Evolutionary conservation across 2,888 invertebrate genomes (phyloP).

Genomic region (Griposia aprilina): DNA sequence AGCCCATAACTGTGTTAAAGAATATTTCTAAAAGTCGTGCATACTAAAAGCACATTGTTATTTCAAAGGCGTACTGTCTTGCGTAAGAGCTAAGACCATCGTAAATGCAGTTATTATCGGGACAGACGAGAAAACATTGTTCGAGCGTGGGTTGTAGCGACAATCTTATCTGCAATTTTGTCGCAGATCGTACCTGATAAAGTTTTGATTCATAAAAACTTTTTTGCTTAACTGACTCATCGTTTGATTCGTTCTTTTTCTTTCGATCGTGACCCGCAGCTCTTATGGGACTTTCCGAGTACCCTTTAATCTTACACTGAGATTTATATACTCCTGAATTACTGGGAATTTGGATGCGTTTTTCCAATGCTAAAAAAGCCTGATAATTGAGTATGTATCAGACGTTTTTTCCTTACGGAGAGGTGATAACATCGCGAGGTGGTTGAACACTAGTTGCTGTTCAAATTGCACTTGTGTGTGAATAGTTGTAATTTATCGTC

Average conservation of each 20-base stretch:
- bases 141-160: conserved; percentile 44
- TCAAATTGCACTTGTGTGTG: conserved; percentile 31
- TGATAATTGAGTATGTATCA: conserved; percentile 41
- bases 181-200: conserved; percentile 50
- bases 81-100: conserved; percentile 49
- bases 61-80: conserved; percentile 53
- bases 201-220: conserved; percentile 53
- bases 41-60: conserved; percentile 54
- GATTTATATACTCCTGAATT: conserved; percentile 5
- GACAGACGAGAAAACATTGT: conserved; percentile 37
- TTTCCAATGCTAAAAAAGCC: conserved; percentile 14
- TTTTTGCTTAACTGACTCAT: conserved; percentile 43
- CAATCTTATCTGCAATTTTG: conserved; percentile 51
- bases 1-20: conserved; percentile 28
- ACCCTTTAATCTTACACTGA: conserved; percentile 14
- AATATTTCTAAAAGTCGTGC: conserved; percentile 42
- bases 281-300: conserved; percentile 30
- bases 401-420: conserved; percentile 32
- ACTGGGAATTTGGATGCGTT: conserved; percentile 34
- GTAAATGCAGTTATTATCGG: conserved; percentile 59
- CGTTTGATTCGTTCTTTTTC: conserved; percentile 32
- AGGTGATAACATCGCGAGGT: conserved; percentile 31
- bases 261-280: conserved; percentile 18
- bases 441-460: conserved; percentile 19
- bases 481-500: conserved; percentile 52